Base-by-base conservation (phyloP, 2,888 invertebrate genomes). In the Scaptomyza flava region DNA sequence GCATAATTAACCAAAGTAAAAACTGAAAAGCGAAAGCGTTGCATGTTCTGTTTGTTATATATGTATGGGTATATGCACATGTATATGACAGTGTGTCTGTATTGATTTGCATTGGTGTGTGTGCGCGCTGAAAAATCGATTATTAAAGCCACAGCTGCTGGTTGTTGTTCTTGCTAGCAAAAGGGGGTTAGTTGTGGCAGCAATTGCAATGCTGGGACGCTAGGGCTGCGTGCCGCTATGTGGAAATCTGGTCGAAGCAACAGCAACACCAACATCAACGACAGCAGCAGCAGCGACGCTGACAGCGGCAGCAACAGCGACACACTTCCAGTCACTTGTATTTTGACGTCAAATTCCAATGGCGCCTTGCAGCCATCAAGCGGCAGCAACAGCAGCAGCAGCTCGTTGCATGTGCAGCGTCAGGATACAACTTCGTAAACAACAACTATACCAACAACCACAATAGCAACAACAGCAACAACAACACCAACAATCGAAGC, bases 311-410 rank as follows among this genome's bases (percentile, higher is more conserved):
- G 68, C 71, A 51, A 46, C 66, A 68, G 75, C 84, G 87, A 87
- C 88, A 87, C 89, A 89, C 73, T 90, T 90, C 87, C 89, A 90
- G 89, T 68, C 50, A 47, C 71, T 65, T 65, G 83, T 89, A 81
- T 85, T 84, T 88, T 87, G 85, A 88, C 81, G 79, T 68, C 71
- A 64, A 70, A 65, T 86, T 83, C 88, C 86, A 84, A 78, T 84
- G 87, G 87, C 80, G 72, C 69, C 76, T 69, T 82, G 81, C 83
- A 75, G 81, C 81, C 83, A 69, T 81, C 79, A 81, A 83, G 79
- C 71, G 63, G 48, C 83, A 73, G 41, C 68, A 69, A 30, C 46
- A 57, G 60, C 45, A 68, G 52, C 51, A 62, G 36, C 54, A 75
- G 65, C 66, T 70, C 77, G 77, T 79, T 85, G 79, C 84, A 81